phyloP scores from a whole-genome alignment of 1,140 invertebrate genomes.

The Oreohelix idahoensis region DNA sequence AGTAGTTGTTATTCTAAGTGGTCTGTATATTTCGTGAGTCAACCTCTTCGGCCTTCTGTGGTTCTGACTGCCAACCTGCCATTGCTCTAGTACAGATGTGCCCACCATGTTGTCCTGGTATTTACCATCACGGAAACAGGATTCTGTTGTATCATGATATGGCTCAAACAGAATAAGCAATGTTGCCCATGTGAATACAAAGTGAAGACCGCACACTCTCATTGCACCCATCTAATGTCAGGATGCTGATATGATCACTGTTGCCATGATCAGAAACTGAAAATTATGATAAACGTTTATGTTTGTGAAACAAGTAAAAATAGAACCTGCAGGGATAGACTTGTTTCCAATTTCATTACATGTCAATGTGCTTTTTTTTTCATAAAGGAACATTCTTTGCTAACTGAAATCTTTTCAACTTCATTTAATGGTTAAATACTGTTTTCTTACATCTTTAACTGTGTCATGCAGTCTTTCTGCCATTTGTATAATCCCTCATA shows the following conservation, averaged over 20 bases:
- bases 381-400: too few species aligned
- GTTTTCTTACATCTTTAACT: too few species aligned
- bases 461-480: too few species aligned
- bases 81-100: neutral
- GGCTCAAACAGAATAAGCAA: conserved; percentile 32
- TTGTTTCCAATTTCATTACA: too few species aligned
- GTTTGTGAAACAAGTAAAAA: neutral
- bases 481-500: too few species aligned
- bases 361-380: too few species aligned
- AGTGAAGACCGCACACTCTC: conserved; percentile 3
- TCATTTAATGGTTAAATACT: too few species aligned
- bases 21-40: neutral
- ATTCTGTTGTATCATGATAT: conserved; percentile 27
- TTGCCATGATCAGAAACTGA: neutral
- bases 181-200: conserved; percentile 27
- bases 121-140: neutral
- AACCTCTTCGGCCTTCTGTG: neutral
- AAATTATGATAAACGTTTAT: neutral
- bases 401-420: too few species aligned
- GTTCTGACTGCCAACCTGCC: neutral
- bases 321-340: neutral
- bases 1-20: conserved; percentile 7
- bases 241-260: neutral
- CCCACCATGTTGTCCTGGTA: neutral
- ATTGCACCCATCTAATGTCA: neutral